Evolutionary conservation across 2,888 invertebrate genomes (phyloP), one percentile per base, ranked within the genome.

Genomic region (Drosophila flavopinicola): DNA sequence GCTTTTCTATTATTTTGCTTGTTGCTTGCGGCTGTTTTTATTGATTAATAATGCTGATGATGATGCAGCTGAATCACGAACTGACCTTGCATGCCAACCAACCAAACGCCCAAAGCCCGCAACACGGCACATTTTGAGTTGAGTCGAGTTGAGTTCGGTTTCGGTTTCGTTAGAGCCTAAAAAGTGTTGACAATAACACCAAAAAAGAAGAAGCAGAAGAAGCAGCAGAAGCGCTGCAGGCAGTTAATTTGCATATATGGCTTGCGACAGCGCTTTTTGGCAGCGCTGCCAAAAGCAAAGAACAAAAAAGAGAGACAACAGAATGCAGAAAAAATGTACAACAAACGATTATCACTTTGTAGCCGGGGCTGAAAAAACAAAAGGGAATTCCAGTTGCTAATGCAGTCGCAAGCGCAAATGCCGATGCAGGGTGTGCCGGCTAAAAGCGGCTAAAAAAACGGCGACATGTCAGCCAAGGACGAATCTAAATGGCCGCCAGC

Each of bases 171-270:
- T 42, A 25, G 27, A 29, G 42, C 66, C 66, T 48, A 65, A 60
- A 71, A 53, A 39, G 48, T 44, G 75, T 68, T 75, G 78, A 76
- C 74, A 67, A 60, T 44, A 58, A 37, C 20, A 39, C 24, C 41
- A 39, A 53, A 72, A 60, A 11, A 27, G 33, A 57, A 59, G 59
- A 25, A 23, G 39, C 42, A 39, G 33, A 32, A 25, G 13, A 37
- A 49, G n/a, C n/a, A n/a, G n/a, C n/a, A n/a, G 23, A 45, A 42
- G 45, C 37, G 13, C 29, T 30, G 39, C 45, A 56, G 45, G 24
- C 53, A 75, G 82, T 75, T 82, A 78, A 82, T 82, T 83, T 83
- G 83, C 83, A 82, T 83, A 76, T 29, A 64, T 20, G 9, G 5
- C 35, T 56, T 41, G 47, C 49, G 47, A 47, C 42, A 60, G 39